A percentile compares a stretch with the other conserved stretches of the same genome.
phyloP scores from a whole-genome alignment of 2,888 invertebrate species.

The Tridacna gigas region DNA sequence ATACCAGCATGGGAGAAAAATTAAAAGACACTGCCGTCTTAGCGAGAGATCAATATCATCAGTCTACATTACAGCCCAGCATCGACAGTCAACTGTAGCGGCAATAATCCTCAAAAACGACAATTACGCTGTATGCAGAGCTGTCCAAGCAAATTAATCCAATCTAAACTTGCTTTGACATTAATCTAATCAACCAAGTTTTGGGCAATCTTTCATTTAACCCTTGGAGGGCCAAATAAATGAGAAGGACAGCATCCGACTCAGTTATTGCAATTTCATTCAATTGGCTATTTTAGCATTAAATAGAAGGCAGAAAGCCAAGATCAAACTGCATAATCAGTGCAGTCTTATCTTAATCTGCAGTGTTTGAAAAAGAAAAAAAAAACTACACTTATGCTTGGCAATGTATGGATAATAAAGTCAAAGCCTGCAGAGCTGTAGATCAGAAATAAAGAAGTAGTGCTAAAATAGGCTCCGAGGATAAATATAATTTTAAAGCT shows the following conservation, averaged over 20 bases:
- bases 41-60: conserved; percentile 19
- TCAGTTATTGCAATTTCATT: not conserved
- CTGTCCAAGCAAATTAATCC: conserved; percentile 66
- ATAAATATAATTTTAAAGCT: too few species aligned
- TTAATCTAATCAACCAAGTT: conserved; percentile 59
- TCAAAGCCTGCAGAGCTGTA: too few species aligned
- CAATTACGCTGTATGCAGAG: conserved; percentile 64
- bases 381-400: too few species aligned
- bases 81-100: conserved; percentile 42
- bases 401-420: too few species aligned
- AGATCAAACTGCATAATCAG: too few species aligned
- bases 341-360: too few species aligned
- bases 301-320: too few species aligned
- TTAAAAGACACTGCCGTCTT: not conserved
- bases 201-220: conserved; percentile 30
- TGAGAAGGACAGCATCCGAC: too few species aligned
- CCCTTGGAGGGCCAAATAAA: not conserved
- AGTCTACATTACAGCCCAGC: conserved; percentile 17
- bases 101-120: conserved; percentile 62
- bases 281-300: not conserved
- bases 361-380: too few species aligned
- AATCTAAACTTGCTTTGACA: conserved; percentile 65
- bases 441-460: too few species aligned
- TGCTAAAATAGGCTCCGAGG: too few species aligned
- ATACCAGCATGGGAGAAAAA: conserved; percentile 10